Conservation (phyloP, 2,113 vertebrate genomes). For the Grantiella picta region DNA sequence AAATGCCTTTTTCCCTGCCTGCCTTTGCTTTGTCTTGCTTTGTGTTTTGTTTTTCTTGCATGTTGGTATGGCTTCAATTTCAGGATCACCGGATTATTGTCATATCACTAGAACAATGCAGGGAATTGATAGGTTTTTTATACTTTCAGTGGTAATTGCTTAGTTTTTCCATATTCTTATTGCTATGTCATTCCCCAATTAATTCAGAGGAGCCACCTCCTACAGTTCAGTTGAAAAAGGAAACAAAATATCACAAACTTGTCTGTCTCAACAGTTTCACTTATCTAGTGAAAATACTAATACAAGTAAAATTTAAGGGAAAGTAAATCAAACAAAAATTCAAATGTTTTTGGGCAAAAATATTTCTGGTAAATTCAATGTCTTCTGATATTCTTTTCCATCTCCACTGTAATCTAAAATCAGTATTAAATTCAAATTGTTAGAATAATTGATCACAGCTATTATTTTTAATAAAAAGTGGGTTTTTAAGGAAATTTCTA, state of each 20-base stretch:
- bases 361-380: not conserved
- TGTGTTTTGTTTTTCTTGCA: not conserved
- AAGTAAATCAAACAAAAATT: not conserved
- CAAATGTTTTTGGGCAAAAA: not conserved
- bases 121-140: not conserved
- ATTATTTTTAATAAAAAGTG: not conserved
- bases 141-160: accelerated
- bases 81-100: not conserved
- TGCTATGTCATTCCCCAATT: accelerated
- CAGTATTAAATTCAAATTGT: not conserved
- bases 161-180: not conserved
- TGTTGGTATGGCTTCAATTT: accelerated
- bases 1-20: not conserved
- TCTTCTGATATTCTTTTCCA: not conserved
- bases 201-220: not conserved
- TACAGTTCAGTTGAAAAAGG: not conserved
- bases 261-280: not conserved
- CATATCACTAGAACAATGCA: not conserved
- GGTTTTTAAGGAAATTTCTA: not conserved
- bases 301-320: not conserved
- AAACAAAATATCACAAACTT: not conserved
- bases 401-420: not conserved
- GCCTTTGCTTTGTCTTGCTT: not conserved
- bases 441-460: not conserved
- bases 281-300: not conserved